Base-by-base conservation (phyloP, 1,140 invertebrate genomes). In the Drosophila sturtevanti region DNA sequence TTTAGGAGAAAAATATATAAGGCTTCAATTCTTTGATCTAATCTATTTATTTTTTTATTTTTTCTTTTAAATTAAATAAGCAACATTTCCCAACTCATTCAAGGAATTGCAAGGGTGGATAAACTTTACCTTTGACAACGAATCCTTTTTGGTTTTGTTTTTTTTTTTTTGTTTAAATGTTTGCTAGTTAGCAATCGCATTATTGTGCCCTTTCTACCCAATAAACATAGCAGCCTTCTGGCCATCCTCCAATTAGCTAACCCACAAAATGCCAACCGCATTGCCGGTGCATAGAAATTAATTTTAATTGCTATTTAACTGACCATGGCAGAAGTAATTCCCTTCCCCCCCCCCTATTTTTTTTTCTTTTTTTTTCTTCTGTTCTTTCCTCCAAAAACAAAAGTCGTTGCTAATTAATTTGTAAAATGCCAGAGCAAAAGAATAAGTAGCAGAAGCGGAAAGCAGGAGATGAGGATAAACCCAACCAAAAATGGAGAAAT, bases 281-380 rank as follows among this genome's bases (percentile, higher is more conserved):
- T 66, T 78, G 66, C 16, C 7, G 9, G 1, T 85, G 81, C 70
- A 79, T 79, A 86, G 81, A 86, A 85, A 85, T 85, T 86, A 81
- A 85, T 86, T 85, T 85, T 86, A 85, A 85, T 85, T 85, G 82
- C 81, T 81, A 85, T 85, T 85, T 85, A 85, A 85, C 81, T 85
- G 81, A 86, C 77, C 81, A 65, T 81, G 62, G 63, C 62, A 55
- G 61, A 75, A 59, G 65, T 75, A 60, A 37, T 62, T 72, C 54
- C 14, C n/a, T 14, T n/a, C n/a, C n/a, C n/a, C n/a, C n/a, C n/a
- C n/a, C n/a, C n/a, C n/a, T n/a, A n/a, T n/a, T n/a, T n/a, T n/a
- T n/a, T n/a, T n/a, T n/a, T n/a, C n/a, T n/a, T n/a, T n/a, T n/a
- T 38, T 21, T 52, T 72, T 38, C 10, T 12, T 6, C 5, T 7